phyloP scores from a whole-genome alignment of 2,888 invertebrate species.

The Chromoteleia sp. region DNA sequence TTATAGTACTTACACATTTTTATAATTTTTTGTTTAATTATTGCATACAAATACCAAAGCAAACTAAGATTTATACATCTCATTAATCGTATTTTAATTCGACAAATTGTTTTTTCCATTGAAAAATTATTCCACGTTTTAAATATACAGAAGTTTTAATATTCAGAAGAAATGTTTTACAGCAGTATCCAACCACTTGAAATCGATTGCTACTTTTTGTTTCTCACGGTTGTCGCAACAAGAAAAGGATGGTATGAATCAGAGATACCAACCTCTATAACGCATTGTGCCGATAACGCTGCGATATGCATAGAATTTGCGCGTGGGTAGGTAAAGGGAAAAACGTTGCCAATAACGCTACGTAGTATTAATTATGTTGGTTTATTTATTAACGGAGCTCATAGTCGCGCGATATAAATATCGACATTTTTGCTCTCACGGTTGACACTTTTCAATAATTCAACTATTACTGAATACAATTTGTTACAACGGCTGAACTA shows the following conservation, averaged over 20 bases:
- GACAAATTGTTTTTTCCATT: neutral
- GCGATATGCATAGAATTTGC: conserved; percentile 54
- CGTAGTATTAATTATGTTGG: conserved; percentile 24
- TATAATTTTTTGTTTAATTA: no score
- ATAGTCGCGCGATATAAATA: conserved; percentile 38
- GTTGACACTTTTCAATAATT: conserved; percentile 36
- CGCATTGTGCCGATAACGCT: conserved; percentile 44
- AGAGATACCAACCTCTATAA: conserved; percentile 30
- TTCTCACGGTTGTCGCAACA: no score
- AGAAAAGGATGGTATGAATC: conserved; percentile 39
- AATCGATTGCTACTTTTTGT: conserved; percentile 32
- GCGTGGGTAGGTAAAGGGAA: conserved; percentile 60
- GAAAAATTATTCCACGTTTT: conserved; percentile 13
- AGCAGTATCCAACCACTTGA: conserved; percentile 12
- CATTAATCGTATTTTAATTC: no score
- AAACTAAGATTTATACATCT: no score
- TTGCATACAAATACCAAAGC: no score
- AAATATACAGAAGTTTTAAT: conserved; percentile 10
- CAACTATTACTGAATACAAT: no score
- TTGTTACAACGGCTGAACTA: no score
- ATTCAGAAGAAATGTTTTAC: neutral
- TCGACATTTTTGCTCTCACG: conserved; percentile 17
- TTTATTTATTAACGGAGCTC: conserved; percentile 39
- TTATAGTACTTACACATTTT: no score
- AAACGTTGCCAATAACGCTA: conserved; percentile 44